These are phyloP conservation scores for Orthonychiurus folsomi DNA, from an alignment of 2,888 invertebrate species.

Conservation along the genomic window DNA sequence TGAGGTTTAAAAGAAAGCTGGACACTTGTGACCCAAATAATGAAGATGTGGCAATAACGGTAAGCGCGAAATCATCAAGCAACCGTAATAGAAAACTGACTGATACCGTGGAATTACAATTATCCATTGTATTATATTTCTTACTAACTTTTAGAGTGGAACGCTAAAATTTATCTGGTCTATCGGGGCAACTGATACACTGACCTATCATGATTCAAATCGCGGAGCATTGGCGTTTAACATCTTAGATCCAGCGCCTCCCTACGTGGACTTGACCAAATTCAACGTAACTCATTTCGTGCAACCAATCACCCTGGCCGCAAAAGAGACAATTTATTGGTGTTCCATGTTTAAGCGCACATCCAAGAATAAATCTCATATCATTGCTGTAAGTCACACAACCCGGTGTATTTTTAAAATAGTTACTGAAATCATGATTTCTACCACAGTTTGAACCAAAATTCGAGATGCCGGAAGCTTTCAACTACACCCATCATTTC, in stretches of 20 bases:
- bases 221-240: not conserved
- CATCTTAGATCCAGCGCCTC: not conserved
- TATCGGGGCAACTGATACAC: not conserved
- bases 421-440: too few species aligned
- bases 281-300: not conserved
- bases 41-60: not conserved
- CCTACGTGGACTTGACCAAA: not conserved
- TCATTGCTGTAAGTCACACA: not conserved
- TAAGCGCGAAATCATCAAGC: too few species aligned
- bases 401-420: too few species aligned
- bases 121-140: too few species aligned
- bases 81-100: too few species aligned
- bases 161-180: constrained; percentile 2
- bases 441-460: constrained; percentile 8
- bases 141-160: not conserved
- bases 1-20: constrained; percentile 5
- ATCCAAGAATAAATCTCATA: not conserved
- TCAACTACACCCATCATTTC: constrained; percentile 15
- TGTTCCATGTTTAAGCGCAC: not conserved
- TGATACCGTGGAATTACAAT: too few species aligned
- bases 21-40: constrained; percentile 13
- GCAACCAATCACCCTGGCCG: not conserved
- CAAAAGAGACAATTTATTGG: constrained; percentile 3
- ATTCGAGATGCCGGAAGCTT: constrained; percentile 12
- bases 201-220: not conserved